Percentiles rank a stretch among this genome's conserved stretches.
Conservation (phyloP, 2,888 invertebrate genomes). For the Euzetes globulus region DNA sequence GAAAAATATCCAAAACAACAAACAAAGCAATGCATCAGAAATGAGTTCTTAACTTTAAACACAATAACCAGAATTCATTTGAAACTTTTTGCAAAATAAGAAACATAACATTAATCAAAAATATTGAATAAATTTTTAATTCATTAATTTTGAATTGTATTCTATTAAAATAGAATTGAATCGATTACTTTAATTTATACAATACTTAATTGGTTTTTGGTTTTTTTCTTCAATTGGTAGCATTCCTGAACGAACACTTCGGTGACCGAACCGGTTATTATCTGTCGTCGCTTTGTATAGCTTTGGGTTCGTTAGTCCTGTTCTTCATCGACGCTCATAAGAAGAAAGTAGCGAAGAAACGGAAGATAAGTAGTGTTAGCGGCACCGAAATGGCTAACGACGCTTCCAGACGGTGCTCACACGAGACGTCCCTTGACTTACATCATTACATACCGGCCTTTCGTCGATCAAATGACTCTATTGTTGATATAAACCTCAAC, state of each 20-base stretch:
- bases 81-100: too few species aligned
- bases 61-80: too few species aligned
- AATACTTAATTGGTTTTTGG: not conserved
- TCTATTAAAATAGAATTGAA: constrained; percentile 17
- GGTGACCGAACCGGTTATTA: constrained; percentile 73
- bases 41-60: too few species aligned
- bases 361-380: constrained; percentile 42
- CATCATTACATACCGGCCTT: constrained; percentile 12
- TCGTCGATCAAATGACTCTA: not conserved
- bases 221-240: constrained; percentile 50
- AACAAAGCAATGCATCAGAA: too few species aligned
- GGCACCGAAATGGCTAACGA: constrained; percentile 21
- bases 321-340: constrained; percentile 73
- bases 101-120: too few species aligned
- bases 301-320: constrained; percentile 65
- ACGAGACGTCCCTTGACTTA: constrained; percentile 4
- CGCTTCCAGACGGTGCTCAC: constrained; percentile 35
- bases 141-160: not conserved
- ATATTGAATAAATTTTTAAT: too few species aligned
- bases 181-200: not conserved
- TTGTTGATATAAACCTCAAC: not conserved
- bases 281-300: constrained; percentile 69
- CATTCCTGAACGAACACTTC: constrained; percentile 68
- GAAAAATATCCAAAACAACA: too few species aligned
- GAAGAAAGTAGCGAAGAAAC: constrained; percentile 56